Conservation (phyloP, 2,113 vertebrate genomes). For the Porphyrio hochstetteri region DNA sequence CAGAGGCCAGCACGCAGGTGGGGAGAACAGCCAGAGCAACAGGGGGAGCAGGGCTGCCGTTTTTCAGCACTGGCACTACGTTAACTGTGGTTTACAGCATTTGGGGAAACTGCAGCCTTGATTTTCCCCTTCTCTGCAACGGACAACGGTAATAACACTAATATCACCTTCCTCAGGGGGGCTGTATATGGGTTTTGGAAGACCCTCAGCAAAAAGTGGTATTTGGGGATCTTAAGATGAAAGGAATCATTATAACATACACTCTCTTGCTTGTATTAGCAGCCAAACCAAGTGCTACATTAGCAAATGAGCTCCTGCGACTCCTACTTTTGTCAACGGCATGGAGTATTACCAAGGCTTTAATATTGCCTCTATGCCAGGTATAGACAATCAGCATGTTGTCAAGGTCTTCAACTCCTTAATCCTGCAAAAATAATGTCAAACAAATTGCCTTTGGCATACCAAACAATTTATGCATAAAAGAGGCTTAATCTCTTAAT, state of each 20-base stretch:
- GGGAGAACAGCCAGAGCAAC: background rate
- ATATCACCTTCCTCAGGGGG: background rate
- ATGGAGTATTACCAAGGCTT: background rate
- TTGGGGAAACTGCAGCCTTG: background rate
- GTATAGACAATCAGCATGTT: background rate
- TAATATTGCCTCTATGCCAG: background rate
- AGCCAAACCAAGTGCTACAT: background rate
- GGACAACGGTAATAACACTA: background rate
- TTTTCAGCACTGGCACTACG: background rate
- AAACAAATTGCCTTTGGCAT: constrained; percentile 7
- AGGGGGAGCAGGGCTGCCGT: background rate
- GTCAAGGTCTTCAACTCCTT: background rate
- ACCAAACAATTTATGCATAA: constrained; percentile 56
- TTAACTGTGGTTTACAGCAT: background rate
- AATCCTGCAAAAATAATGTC: constrained; percentile 39
- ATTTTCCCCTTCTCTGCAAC: background rate
- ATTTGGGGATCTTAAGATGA: background rate
- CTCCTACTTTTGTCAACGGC: background rate
- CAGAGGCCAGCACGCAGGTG: background rate
- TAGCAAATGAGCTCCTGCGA: background rate
- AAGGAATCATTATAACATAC: background rate
- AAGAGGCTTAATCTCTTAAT: constrained; percentile 55
- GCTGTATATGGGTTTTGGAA: background rate
- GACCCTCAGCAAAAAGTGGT: background rate
- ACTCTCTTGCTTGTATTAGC: background rate